A percentile compares a stretch with the other conserved stretches of the same genome.
phyloP scores from a whole-genome alignment of 2,113 vertebrate species.

The Boleophthalmus pectinirostris region DNA sequence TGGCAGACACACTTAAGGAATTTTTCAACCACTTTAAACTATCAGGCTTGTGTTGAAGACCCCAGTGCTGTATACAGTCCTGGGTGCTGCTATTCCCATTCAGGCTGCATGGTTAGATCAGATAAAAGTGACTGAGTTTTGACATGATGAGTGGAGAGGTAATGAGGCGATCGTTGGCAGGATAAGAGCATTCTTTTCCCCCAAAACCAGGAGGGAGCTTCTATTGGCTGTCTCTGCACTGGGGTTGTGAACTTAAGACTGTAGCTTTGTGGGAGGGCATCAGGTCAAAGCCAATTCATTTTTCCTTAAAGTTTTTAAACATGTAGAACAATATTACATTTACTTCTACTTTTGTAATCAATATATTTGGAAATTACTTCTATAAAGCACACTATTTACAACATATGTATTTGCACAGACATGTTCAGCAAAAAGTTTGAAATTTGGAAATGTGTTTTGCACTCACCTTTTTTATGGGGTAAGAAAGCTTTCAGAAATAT shows the following conservation, averaged over 20 bases:
- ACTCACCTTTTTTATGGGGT: no score
- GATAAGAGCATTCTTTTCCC: constrained; percentile 53
- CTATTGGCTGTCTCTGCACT: constrained; percentile 19
- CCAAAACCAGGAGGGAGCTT: constrained; percentile 25
- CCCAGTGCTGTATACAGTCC: constrained; percentile 29
- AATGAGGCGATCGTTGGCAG: constrained; percentile 49
- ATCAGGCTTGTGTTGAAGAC: constrained; percentile 39
- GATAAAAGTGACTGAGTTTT: constrained; percentile 55
- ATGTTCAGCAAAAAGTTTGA: no score
- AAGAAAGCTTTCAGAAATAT: no score
- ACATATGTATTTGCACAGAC: no score
- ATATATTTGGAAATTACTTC: constrained; percentile 1
- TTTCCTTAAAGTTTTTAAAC: background rate
- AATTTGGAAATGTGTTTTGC: no score
- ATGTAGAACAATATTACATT: background rate
- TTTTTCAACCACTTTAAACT: constrained; percentile 49
- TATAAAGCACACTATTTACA: no score
- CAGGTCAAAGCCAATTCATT: background rate
- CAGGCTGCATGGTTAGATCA: constrained; percentile 30
- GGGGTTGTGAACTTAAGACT: constrained; percentile 49
- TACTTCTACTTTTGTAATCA: background rate
- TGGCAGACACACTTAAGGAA: constrained; percentile 46
- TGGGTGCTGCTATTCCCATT: background rate
- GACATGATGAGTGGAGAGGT: constrained; percentile 55
- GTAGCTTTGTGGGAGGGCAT: constrained; percentile 7